A percentile compares a stretch with the other conserved stretches of the same genome.
Evolutionary conservation across 2,797 vertebrate genomes (phyloP).

Genomic region (Syncerus caffer): DNA sequence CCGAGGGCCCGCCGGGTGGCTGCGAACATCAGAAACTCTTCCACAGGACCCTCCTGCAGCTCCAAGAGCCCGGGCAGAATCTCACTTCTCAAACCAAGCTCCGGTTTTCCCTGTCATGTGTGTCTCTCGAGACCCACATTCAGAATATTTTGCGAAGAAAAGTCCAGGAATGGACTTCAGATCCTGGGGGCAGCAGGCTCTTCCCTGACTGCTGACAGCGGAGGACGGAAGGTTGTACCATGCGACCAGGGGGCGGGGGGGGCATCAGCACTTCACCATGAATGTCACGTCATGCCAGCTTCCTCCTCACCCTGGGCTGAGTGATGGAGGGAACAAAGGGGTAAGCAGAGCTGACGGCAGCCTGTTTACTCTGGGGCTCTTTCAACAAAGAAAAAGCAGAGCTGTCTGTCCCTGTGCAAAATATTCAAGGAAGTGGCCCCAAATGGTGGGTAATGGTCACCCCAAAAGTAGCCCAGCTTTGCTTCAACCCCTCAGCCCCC

Average conservation of each 20-base stretch:
- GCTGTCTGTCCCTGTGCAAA: neutral
- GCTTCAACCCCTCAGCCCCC: no score
- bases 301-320: neutral
- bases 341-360: accelerated
- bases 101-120: accelerated
- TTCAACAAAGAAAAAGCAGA: neutral
- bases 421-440: no score
- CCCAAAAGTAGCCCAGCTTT: neutral
- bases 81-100: neutral
- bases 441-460: accelerated
- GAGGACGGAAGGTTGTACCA: accelerated
- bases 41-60: neutral
- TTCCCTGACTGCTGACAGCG: accelerated
- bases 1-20: accelerated
- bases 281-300: neutral
- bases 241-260: accelerated
- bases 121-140: accelerated
- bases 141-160: neutral
- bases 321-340: accelerated
- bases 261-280: no score
- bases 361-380: neutral
- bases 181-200: accelerated
- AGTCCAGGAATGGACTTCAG: neutral
- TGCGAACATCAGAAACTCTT: accelerated
- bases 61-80: accelerated